Percentiles rank a stretch among this genome's conserved stretches.
These are phyloP conservation scores for Pseudococcus longispinus DNA, from an alignment of 2,888 invertebrate species.

Conservation along the genomic window DNA sequence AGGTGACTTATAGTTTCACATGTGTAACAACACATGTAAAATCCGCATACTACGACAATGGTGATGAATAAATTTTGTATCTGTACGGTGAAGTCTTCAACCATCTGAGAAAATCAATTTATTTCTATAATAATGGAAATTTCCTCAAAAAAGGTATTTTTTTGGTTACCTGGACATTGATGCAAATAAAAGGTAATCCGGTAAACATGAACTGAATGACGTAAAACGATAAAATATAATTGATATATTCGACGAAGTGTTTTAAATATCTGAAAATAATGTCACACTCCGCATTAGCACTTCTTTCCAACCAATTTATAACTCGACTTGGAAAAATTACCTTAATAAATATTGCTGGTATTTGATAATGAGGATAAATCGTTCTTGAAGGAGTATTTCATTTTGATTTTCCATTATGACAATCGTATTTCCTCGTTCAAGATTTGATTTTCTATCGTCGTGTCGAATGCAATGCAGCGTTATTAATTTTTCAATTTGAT, in stretches of 20 bases:
- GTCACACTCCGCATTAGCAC: not conserved
- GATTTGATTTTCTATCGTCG: not conserved
- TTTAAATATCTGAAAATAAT: not conserved
- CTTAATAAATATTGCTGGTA: not conserved
- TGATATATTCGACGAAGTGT: slow-evolving; percentile 2
- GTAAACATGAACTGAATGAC: not conserved
- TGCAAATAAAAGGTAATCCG: not conserved
- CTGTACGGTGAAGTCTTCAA: not conserved
- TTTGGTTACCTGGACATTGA: not conserved
- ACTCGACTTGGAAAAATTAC: not conserved
- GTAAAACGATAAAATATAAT: not conserved
- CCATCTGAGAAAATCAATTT: slow-evolving; percentile 10
- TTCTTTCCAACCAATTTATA: not conserved
- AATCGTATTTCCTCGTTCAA: not conserved
- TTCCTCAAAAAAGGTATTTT: too few species aligned
- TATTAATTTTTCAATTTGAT: not conserved
- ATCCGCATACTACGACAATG: not conserved
- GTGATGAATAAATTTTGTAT: slow-evolving; percentile 12
- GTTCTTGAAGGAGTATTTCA: not conserved
- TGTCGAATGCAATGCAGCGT: not conserved
- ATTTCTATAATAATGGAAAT: not conserved
- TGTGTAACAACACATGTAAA: slow-evolving; percentile 6
- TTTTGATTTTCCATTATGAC: not conserved
- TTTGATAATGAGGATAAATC: not conserved
- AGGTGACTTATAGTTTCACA: slow-evolving; percentile 8